Conservation (phyloP, 2,797 vertebrate species). For the Hypotaenidia okinawae region DNA sequence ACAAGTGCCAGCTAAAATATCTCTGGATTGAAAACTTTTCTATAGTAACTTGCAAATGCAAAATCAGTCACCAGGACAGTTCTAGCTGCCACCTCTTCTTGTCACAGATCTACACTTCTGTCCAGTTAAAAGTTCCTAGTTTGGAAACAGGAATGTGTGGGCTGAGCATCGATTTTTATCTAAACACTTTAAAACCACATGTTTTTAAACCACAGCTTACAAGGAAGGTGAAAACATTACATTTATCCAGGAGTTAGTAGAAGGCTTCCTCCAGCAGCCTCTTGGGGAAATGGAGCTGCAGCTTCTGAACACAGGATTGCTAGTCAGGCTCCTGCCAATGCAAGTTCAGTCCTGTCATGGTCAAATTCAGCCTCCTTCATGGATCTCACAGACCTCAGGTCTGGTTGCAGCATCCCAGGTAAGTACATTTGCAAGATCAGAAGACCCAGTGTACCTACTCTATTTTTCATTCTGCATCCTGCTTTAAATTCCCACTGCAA, state of each 20-base stretch:
- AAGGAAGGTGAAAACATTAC: not conserved
- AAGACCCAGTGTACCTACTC: not conserved
- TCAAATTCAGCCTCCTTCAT: not conserved
- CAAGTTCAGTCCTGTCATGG: not conserved
- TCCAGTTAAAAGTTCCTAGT: not conserved
- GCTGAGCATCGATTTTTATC: not conserved
- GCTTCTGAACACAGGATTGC: not conserved
- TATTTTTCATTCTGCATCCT: not conserved
- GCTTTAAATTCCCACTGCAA: not conserved
- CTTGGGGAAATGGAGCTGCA: not conserved
- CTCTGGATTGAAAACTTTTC: constrained; percentile 45
- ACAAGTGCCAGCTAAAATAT: constrained; percentile 54
- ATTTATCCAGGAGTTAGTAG: not conserved
- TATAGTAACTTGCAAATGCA: constrained; percentile 44
- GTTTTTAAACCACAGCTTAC: not conserved
- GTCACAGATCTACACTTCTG: not conserved
- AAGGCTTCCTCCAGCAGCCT: not conserved
- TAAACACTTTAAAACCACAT: not conserved
- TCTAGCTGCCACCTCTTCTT: not conserved
- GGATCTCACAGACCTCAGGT: not conserved
- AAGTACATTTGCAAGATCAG: not conserved
- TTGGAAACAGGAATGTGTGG: not conserved
- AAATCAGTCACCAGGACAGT: not conserved
- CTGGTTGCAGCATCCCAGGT: not conserved
- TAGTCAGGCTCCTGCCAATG: not conserved